These are phyloP conservation scores for Uloborus diversus DNA, from an alignment of 1,140 invertebrate species.

Conservation along the genomic window DNA sequence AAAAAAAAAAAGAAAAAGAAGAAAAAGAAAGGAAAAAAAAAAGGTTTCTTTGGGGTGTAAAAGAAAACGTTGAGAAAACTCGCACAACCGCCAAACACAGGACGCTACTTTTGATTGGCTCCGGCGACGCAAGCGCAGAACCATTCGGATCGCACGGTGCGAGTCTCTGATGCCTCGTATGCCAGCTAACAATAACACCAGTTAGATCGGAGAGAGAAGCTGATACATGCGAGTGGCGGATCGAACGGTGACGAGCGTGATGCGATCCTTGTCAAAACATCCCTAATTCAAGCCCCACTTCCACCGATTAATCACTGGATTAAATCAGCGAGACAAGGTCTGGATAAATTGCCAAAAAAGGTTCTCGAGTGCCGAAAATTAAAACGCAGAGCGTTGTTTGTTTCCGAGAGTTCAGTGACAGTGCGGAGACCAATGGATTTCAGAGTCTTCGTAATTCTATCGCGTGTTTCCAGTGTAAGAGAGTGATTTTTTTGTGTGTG, in stretches of 20 bases:
- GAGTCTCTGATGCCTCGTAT: conserved; percentile 4
- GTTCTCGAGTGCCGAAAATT: not conserved
- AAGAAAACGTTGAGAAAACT: too few relatives aligned
- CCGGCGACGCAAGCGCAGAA: conserved; percentile 12
- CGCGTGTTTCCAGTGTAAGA: conserved; percentile 10
- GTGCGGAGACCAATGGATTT: conserved; percentile 31
- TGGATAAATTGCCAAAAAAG: conserved; percentile 8
- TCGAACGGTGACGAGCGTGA: not conserved
- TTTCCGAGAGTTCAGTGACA: conserved; percentile 34
- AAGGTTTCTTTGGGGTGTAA: too few relatives aligned
- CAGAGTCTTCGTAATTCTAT: conserved; percentile 3
- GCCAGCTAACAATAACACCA: conserved; percentile 36
- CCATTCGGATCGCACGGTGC: conserved; percentile 31
- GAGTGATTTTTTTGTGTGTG: not conserved
- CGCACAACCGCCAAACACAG: conserved; percentile 22
- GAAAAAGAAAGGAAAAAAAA: too few relatives aligned
- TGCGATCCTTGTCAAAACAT: not conserved
- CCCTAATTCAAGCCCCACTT: not conserved
- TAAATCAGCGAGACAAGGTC: not conserved
- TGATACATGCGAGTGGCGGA: not conserved
- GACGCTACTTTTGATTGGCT: conserved; percentile 12
- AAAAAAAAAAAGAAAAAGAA: too few relatives aligned
- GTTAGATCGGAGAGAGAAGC: not conserved
- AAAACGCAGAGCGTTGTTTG: not conserved
- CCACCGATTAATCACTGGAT: not conserved